Conservation (phyloP, 2,888 invertebrate species). For the Cerceris rybyensis region DNA sequence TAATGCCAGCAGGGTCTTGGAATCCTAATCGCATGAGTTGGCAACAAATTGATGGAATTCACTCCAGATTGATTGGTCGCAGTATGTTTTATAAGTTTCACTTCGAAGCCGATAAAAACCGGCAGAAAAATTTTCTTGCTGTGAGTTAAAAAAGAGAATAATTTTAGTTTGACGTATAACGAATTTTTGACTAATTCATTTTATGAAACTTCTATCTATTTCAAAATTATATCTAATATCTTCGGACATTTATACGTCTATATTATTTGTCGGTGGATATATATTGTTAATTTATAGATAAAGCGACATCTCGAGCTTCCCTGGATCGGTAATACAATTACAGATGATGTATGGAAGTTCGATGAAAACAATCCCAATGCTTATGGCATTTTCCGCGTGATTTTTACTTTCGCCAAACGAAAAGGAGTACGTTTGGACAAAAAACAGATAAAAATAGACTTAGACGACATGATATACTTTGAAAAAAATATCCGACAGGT, state of each 20-base stretch:
- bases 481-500: not conserved
- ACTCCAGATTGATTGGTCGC: constrained; percentile 40
- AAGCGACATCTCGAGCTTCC: too few relatives aligned
- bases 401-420: not conserved
- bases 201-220: too few relatives aligned
- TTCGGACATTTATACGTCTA: too few relatives aligned
- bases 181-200: too few relatives aligned
- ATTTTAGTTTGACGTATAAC: too few relatives aligned
- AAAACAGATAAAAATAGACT: not conserved
- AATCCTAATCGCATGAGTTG: constrained; percentile 38
- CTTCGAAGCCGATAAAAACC: constrained; percentile 26
- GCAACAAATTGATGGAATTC: constrained; percentile 57
- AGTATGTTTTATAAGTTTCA: constrained; percentile 50
- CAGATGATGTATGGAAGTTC: not conserved
- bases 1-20: constrained; percentile 51
- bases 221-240: too few relatives aligned
- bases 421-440: not conserved
- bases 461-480: not conserved
- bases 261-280: too few relatives aligned
- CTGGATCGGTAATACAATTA: too few relatives aligned
- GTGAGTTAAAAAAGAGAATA: constrained; percentile 8
- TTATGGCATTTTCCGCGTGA: not conserved
- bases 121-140: constrained; percentile 22
- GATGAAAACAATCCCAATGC: not conserved
- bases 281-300: too few relatives aligned